Evolutionary conservation across 2,888 invertebrate species (phyloP).

Genomic region (Agonopterix heracliana): DNA sequence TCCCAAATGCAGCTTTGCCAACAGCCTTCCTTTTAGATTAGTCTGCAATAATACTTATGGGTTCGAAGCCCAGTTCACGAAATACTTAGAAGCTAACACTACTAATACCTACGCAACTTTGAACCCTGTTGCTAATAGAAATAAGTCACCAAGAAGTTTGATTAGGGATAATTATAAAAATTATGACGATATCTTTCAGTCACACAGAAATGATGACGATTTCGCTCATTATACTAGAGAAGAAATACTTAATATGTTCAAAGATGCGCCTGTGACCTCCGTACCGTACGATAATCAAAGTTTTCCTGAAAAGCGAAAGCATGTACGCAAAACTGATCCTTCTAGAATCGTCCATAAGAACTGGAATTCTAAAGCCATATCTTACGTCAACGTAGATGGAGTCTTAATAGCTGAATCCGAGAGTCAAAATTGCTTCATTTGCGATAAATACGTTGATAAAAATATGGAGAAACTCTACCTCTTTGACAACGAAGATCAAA

Average conservation of each 20-base stretch:
- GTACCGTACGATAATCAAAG: slow-evolving; percentile 46
- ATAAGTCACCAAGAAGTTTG: slow-evolving; percentile 50
- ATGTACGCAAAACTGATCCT: slow-evolving; percentile 62
- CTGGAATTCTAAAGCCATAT: slow-evolving; percentile 33
- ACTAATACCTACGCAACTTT: slow-evolving; percentile 46
- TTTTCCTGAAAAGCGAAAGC: slow-evolving; percentile 42
- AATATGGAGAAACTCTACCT: slow-evolving; percentile 53
- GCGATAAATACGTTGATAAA: slow-evolving; percentile 47
- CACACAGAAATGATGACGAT: slow-evolving; percentile 35
- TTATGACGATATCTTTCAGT: slow-evolving; percentile 24
- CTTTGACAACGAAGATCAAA: slow-evolving; percentile 66
- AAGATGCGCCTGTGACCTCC: slow-evolving; percentile 60
- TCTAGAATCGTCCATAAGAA: slow-evolving; percentile 43
- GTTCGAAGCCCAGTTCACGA: slow-evolving; percentile 60
- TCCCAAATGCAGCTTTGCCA: slow-evolving; percentile 50
- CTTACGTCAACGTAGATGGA: slow-evolving; percentile 41
- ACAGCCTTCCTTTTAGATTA: slow-evolving; percentile 57
- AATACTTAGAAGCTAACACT: slow-evolving; percentile 46
- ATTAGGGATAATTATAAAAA: slow-evolving; percentile 36
- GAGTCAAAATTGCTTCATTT: slow-evolving; percentile 57
- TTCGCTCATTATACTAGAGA: slow-evolving; percentile 47
- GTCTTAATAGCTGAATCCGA: slow-evolving; percentile 41
- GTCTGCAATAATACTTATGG: slow-evolving; percentile 53
- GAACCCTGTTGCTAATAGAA: slow-evolving; percentile 36
- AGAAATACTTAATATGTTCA: slow-evolving; percentile 63